Evolutionary conservation across 2,797 vertebrate species (phyloP), one percentile per base, ranked within the genome.

Genomic region (Semotilus atromaculatus): DNA sequence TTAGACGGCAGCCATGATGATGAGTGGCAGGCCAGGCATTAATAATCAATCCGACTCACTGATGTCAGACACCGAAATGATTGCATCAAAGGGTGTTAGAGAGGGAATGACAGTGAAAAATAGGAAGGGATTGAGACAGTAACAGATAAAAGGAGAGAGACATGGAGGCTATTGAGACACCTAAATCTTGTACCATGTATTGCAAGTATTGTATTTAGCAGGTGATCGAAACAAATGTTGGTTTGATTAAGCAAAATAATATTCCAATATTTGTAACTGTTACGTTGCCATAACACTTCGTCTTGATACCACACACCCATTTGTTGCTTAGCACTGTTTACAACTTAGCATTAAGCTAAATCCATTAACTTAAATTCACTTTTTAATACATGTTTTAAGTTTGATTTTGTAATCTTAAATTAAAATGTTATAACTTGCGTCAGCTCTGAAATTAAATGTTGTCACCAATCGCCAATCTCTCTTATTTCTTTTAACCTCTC

Each of bases 11-110:
- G 66, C 31, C n/a, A 38, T 48, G 51, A 62, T 13, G 43, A 51
- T 67, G 72, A 85, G 74, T 36, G 68, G 64, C 55, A 60, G 45
- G 34, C 64, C 71, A 82, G 73, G 38, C 64, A 85, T 80, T n/a
- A 86, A 85, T 88, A 79, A 80, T 72, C 76, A 71, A 83, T 87
- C 72, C 18, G 55, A 66, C 76, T 71, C 23, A 80, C 5, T 82
- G 66, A 86, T 48, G 34, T 29, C 53, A 73, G 14, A 78, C 60
- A 48, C 21, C 62, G 75, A 58, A 86, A 85, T 67, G 7, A 70
- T 74, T 85, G 64, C 83, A 79, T 78, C 84, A 75, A 31, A 66
- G 23, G n/a, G 48, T 75, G 77, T 51, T 31, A 36, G 58, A 72
- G 18, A 53, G 43, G 3, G 31, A 83, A 75, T 29, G 29, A 53